A percentile compares a stretch with the other conserved stretches of the same genome.
These are phyloP conservation scores for Spodoptera littoralis DNA, from an alignment of 2,888 invertebrate genomes.

Conservation along the genomic window DNA sequence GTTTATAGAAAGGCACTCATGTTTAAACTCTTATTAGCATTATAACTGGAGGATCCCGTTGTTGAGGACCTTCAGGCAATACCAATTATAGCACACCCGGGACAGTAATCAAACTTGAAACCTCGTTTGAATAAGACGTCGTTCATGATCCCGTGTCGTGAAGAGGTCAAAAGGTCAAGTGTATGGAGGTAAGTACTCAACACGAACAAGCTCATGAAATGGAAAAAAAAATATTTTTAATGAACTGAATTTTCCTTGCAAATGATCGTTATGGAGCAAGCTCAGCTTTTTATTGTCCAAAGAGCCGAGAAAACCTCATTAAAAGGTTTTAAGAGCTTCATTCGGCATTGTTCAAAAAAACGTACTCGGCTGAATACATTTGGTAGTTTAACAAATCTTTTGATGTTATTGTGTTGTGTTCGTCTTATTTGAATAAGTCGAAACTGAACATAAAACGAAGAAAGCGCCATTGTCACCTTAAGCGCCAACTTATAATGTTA, in stretches of 20 bases:
- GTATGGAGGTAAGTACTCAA: neutral
- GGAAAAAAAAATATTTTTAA: conserved; percentile 9
- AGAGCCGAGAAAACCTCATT: conserved; percentile 13
- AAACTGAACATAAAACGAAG: conserved; percentile 2
- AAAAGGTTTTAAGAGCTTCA: conserved; percentile 11
- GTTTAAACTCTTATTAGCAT: conserved; percentile 21
- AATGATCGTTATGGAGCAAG: neutral
- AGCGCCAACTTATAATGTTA: conserved; percentile 1
- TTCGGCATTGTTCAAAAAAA: conserved; percentile 6
- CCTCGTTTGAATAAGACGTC: neutral
- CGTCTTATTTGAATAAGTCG: neutral
- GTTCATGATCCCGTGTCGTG: neutral
- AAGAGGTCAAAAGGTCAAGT: conserved; percentile 11
- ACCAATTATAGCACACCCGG: conserved; percentile 5
- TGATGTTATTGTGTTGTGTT: conserved; percentile 1
- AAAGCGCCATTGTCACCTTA: neutral
- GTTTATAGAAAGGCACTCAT: conserved; percentile 4
- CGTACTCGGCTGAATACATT: conserved; percentile 10
- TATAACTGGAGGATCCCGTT: conserved; percentile 1
- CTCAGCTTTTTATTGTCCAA: conserved; percentile 6
- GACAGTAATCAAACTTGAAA: conserved; percentile 9
- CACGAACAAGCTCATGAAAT: conserved; percentile 10
- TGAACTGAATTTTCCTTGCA: conserved; percentile 8
- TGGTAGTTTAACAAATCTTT: conserved; percentile 1
- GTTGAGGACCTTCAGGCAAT: neutral